phyloP scores from a whole-genome alignment of 2,888 invertebrate genomes.

The Platerodrilus igneus region DNA sequence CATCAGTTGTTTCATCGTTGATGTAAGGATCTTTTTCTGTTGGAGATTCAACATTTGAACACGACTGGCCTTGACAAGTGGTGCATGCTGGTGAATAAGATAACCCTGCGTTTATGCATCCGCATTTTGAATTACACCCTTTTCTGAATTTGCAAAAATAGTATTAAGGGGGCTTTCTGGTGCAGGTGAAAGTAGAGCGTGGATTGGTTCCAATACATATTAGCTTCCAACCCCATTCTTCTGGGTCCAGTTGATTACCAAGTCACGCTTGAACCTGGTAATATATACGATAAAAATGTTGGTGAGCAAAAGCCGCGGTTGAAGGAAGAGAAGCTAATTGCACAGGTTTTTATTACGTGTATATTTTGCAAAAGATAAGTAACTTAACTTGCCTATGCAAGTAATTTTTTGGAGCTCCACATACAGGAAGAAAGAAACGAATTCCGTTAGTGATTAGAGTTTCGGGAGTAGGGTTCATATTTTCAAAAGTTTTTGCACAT shows the following conservation, averaged over 20 bases:
- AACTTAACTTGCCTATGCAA: constrained; percentile 30
- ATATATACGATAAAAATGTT: constrained; percentile 33
- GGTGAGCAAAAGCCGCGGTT: constrained; percentile 28
- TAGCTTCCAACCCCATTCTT: constrained; percentile 34
- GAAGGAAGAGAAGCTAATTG: too few relatives aligned
- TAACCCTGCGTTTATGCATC: constrained; percentile 32
- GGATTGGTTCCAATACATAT: constrained; percentile 20
- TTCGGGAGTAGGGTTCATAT: constrained; percentile 26
- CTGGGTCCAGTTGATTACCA: constrained; percentile 25
- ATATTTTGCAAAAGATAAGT: constrained; percentile 30
- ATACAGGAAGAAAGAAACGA: constrained; percentile 32
- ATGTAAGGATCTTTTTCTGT: too few relatives aligned
- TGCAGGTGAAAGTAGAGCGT: constrained; percentile 16
- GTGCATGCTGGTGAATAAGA: constrained; percentile 31
- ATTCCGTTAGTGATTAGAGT: constrained; percentile 30
- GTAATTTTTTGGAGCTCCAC: constrained; percentile 31
- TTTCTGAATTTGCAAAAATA: constrained; percentile 32
- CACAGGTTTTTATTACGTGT: too few relatives aligned
- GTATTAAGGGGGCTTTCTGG: constrained; percentile 33
- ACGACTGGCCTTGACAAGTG: too few relatives aligned
- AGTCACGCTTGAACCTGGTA: constrained; percentile 33
- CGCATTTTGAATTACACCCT: constrained; percentile 30
- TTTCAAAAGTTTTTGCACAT: constrained; percentile 21
- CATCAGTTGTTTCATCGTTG: too few relatives aligned
- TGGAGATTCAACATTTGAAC: too few relatives aligned